A percentile compares a stretch with the other conserved stretches of the same genome.
phyloP scores from a whole-genome alignment of 2,888 invertebrate species.

The Papilio elwesi region DNA sequence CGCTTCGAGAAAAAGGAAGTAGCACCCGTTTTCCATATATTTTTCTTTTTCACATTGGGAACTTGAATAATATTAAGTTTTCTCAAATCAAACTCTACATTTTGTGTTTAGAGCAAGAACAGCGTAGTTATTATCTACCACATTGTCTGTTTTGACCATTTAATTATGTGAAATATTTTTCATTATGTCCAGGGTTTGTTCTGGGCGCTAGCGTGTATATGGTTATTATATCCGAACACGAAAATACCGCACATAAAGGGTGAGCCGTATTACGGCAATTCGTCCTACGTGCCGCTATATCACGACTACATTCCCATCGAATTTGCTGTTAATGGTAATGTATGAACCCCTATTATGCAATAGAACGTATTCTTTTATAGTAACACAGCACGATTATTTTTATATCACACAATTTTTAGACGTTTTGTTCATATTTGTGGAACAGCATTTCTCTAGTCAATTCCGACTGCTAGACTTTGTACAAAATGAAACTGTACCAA shows the following conservation, averaged over 20 bases:
- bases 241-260: conserved; percentile 89
- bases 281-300: conserved; percentile 87
- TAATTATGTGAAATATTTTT: conserved; percentile 17
- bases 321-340: conserved; percentile 87
- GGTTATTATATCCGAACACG: conserved; percentile 87
- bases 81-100: too few relatives aligned
- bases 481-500: too few relatives aligned
- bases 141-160: not conserved
- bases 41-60: too few relatives aligned
- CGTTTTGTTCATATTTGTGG: not conserved
- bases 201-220: conserved; percentile 90
- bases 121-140: conserved; percentile 24
- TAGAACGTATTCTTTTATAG: not conserved
- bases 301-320: conserved; percentile 90
- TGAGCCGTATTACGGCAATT: conserved; percentile 85
- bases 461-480: too few relatives aligned
- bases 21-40: too few relatives aligned
- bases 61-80: too few relatives aligned
- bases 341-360: not conserved
- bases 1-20: too few relatives aligned
- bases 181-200: conserved; percentile 84
- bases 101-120: too few relatives aligned
- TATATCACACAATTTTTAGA: not conserved
- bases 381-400: too few relatives aligned
- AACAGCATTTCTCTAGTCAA: too few relatives aligned